phyloP scores from a whole-genome alignment of 2,888 invertebrate species.

The Meiosimyza decipiens region DNA sequence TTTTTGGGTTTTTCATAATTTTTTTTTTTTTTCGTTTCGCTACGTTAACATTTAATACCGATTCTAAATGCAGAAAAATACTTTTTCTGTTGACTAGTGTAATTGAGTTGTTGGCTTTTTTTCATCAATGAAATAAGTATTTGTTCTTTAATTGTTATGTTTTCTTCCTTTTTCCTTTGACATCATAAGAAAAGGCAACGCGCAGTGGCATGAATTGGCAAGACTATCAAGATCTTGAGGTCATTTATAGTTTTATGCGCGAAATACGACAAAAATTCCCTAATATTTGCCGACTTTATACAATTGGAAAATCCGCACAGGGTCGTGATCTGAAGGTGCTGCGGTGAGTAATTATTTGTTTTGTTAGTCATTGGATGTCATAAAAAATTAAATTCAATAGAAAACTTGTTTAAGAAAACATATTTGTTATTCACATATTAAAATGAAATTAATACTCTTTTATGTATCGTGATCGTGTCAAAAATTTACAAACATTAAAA shows the following conservation, averaged over 20 bases:
- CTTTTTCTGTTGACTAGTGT: not conserved
- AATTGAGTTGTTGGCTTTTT: not conserved
- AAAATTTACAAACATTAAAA: conserved; percentile 27
- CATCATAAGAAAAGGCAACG: conserved; percentile 53
- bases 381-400: not conserved
- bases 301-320: conserved; percentile 80
- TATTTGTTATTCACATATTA: no score
- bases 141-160: not conserved
- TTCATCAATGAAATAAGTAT: no score
- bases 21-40: no score
- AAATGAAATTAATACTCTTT: conserved; percentile 20
- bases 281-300: conserved; percentile 75
- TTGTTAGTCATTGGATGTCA: not conserved
- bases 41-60: no score
- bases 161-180: conserved; percentile 10
- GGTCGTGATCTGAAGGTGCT: conserved; percentile 79
- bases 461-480: conserved; percentile 13
- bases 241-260: conserved; percentile 78
- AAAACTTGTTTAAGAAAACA: no score
- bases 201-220: conserved; percentile 75
- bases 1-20: no score
- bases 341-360: conserved; percentile 53
- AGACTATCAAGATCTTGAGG: conserved; percentile 77
- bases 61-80: not conserved
- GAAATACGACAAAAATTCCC: conserved; percentile 78